Evolutionary conservation across 2,888 invertebrate genomes (phyloP), one percentile per base, ranked within the genome.

Genomic region (Diaprepes abbreviatus): DNA sequence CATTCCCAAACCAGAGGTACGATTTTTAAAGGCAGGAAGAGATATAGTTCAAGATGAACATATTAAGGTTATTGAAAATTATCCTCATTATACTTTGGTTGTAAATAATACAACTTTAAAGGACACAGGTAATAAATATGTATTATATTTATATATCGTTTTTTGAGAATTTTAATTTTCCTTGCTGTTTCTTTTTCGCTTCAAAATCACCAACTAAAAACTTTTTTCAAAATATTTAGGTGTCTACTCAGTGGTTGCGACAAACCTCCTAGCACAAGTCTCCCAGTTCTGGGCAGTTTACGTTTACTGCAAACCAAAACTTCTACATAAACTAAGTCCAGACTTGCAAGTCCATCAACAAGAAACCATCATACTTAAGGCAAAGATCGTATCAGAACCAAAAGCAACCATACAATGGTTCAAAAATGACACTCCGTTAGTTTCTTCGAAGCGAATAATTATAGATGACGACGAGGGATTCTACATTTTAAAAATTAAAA

Each of bases 241-340:
- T 36, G 68, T 71, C 7, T 73, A 73, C 35, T 71, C 71, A 9
- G 45, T 73, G 9, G 71, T 66, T 3, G 73, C 66, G 14, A 71
- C 71, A 33, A 73, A 73, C 19, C 17, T 35, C 21, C 45, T 73
- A 24, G 59, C 73, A 3, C 68, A 71, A 48, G 71, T 57, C 1
- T 71, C 71, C 2, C 64, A 71, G 17, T 73, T 68, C 31, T 73
- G 73, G 73, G 60, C 71, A 35, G 43, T 73, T 33, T 73, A 73
- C 57, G 71, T 73, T 12, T 73, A 73, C 31, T 63, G 59, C 57
- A 71, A 65, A 33, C 73, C 73, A 1, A 67, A 45, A 24, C 36
- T 73, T n/a, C 10, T 71, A 12, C 48, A 66, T 10, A 71, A 71
- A 62, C 38, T 73, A 14, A 68, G 68, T 5, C 40, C 38, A 16